Evolutionary conservation across 2,113 vertebrate genomes (phyloP).

Genomic region (Phycodurus eques): DNA sequence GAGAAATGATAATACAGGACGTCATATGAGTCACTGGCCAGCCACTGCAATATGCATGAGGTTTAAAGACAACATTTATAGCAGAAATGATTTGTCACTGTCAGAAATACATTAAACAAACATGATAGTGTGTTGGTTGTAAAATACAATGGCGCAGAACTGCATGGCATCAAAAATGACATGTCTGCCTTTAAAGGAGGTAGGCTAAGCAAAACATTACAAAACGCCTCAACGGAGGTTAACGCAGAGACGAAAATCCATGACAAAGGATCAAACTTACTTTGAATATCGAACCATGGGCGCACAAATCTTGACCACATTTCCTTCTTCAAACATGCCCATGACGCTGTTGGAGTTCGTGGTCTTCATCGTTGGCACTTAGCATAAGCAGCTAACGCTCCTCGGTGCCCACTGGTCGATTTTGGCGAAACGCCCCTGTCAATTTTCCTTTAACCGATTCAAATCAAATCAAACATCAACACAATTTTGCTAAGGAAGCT

Average conservation of each 20-base stretch:
- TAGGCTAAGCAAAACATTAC: no score
- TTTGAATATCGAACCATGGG: slow-evolving; percentile 99
- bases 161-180: neutral
- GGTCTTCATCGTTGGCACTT: slow-evolving; percentile 44
- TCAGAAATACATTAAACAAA: neutral
- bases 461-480: neutral
- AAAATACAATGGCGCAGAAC: neutral
- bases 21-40: neutral
- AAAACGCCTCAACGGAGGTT: neutral
- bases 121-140: neutral
- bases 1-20: neutral
- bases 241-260: neutral
- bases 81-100: neutral
- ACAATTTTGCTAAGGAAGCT: no score
- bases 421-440: neutral
- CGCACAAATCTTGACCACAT: slow-evolving; percentile 86
- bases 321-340: slow-evolving; percentile 85
- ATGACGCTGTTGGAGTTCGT: slow-evolving; percentile 56
- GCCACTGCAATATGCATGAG: neutral
- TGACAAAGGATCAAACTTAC: slow-evolving; percentile 70
- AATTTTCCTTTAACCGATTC: neutral
- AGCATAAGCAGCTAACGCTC: slow-evolving; percentile 29
- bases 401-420: neutral
- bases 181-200: no score
- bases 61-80: neutral